Base-by-base conservation (phyloP, 2,888 invertebrate genomes). In the Pammene fasciana region DNA sequence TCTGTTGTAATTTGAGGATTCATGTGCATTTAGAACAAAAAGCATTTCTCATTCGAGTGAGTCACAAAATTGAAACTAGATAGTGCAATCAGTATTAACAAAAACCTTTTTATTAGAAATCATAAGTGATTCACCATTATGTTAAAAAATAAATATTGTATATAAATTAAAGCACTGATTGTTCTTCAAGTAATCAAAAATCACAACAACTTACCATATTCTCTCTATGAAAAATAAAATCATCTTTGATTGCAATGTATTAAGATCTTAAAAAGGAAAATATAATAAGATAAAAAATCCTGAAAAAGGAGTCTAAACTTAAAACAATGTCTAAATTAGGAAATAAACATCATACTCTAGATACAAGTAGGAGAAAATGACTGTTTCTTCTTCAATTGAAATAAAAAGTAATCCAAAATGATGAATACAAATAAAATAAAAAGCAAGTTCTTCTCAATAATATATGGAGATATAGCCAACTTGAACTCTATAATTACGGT, bases 131-230 rank as follows among this genome's bases (percentile, higher is more conserved):
- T 56, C 45, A 56, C 18, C 36, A 54, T 43, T 16, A 48, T 66
- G 46, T 60, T 46, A 75, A 79, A 83, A 82, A 85, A 82, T 73
- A 78, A 77, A 78, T 82, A 82, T 81, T 84, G 83, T 83, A 82
- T 85, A 83, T 84, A 84, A 82, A 82, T 81, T 83, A 77, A 13
- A 70, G 78, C 77, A 83, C 80, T 86, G 86, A 88, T 87, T 85
- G 83, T 60, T 76, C 71, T 76, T 78, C 79, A 79, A 78, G 80
- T 82, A 80, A 86, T 84, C 38, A 50, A 18, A 50, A 50, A 50
- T 11, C 83, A 82, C 85, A 87, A 86, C 80, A 84, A 85, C 86
- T 79, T 79, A 82, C 81, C 80, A 80, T 67, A 13, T 50, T 68
- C 45, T 45, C 18, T 54, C 48, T 52, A 68, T 46, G 41, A 41